Conservation (phyloP, 2,113 vertebrate species). For the Cyprinodon variegatus region DNA sequence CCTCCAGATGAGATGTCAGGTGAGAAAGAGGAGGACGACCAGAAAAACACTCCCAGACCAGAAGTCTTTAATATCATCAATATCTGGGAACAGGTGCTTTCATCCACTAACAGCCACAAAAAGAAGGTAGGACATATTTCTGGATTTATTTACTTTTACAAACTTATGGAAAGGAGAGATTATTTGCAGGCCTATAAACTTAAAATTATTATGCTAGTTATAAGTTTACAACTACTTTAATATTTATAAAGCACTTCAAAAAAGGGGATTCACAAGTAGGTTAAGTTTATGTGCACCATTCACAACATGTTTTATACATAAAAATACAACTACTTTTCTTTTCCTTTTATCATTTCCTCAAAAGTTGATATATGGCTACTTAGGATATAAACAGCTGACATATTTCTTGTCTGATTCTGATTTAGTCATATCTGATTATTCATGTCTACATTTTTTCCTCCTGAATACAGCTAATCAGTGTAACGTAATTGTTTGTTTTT, state of each 20-base stretch:
- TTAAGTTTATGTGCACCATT: neutral
- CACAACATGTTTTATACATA: neutral
- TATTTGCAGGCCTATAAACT: too few relatives aligned
- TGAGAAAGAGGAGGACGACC: constrained; percentile 31
- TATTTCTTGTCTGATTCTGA: too few relatives aligned
- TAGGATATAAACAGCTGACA: too few relatives aligned
- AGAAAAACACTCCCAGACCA: neutral
- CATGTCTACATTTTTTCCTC: neutral
- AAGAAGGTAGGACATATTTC: constrained; percentile 51
- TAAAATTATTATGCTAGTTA: too few relatives aligned
- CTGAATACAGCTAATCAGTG: neutral
- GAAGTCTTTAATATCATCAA: neutral
- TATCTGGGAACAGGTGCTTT: constrained; percentile 9
- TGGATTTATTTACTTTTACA: neutral
- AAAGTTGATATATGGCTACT: too few relatives aligned
- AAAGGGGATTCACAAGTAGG: too few relatives aligned
- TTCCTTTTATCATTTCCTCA: neutral
- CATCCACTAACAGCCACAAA: neutral
- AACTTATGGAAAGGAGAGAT: too few relatives aligned
- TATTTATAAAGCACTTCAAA: too few relatives aligned
- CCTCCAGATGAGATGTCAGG: constrained; percentile 60
- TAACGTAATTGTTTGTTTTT: too few relatives aligned
- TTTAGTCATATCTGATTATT: too few relatives aligned
- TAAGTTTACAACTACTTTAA: too few relatives aligned
- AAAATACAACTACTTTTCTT: neutral